Conservation (phyloP, 2,888 invertebrate species). For the Liopterus haemorrhoidalis region DNA sequence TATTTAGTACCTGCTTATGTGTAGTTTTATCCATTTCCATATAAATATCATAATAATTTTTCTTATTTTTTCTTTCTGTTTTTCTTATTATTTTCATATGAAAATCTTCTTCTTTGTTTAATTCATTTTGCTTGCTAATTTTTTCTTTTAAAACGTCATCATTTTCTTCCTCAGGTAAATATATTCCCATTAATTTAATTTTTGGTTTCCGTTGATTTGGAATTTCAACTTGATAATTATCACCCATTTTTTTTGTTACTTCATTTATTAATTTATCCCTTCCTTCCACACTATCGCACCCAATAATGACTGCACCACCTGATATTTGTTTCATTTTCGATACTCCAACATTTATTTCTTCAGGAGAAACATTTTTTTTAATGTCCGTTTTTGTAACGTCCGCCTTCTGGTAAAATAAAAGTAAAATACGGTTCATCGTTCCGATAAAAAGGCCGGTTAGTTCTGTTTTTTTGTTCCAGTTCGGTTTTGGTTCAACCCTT, state of each 20-base stretch:
- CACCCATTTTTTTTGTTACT: neutral
- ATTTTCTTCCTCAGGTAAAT: neutral
- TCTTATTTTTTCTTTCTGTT: neutral
- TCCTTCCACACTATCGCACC: neutral
- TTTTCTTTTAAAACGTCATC: neutral
- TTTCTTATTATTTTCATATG: constrained; percentile 5
- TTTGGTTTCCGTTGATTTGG: neutral
- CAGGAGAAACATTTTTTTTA: neutral
- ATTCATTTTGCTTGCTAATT: neutral
- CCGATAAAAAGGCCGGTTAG: too few species aligned
- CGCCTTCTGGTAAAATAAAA: too few species aligned
- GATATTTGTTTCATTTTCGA: constrained; percentile 2
- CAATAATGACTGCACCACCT: constrained; percentile 1
- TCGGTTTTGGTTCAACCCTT: too few species aligned
- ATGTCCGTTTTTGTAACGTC: constrained; percentile 1
- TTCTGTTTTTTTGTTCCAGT: too few species aligned
- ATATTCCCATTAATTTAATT: neutral
- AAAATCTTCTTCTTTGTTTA: neutral
- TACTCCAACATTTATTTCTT: neutral
- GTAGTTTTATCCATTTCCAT: neutral
- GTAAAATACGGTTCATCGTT: too few species aligned
- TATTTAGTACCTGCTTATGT: neutral
- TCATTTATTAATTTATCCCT: neutral
- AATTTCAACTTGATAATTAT: neutral
- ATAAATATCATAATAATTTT: neutral